These are phyloP conservation scores for Silurus aristotelis DNA, from an alignment of 2,797 vertebrate genomes.

Conservation along the genomic window DNA sequence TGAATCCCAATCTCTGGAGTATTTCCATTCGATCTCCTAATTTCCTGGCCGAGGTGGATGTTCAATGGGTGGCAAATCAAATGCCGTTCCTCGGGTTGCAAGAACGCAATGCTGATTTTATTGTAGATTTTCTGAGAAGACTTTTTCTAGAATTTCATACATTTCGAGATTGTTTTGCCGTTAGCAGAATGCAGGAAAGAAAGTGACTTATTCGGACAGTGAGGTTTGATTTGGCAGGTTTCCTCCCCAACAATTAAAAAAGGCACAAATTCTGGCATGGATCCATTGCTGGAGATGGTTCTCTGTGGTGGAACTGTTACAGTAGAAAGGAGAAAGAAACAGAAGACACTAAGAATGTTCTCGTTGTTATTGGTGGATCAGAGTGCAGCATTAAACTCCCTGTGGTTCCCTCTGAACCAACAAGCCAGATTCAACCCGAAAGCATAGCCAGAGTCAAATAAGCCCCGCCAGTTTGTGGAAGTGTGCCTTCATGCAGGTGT, in stretches of 20 bases:
- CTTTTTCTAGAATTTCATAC: background rate
- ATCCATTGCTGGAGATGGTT: background rate
- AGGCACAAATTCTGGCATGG: background rate
- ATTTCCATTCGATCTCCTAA: background rate
- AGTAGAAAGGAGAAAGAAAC: background rate
- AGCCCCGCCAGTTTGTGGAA: background rate
- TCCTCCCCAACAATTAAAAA: background rate
- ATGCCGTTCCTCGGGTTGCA: background rate
- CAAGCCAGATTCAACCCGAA: background rate
- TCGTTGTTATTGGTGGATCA: background rate
- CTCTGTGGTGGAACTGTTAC: background rate
- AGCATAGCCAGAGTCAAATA: background rate
- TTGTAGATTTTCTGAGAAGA: background rate
- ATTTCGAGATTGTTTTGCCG: background rate
- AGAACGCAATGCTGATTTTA: background rate
- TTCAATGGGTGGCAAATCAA: no score
- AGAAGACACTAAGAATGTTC: background rate
- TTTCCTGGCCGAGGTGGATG: background rate
- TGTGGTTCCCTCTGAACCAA: background rate
- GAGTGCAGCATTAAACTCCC: background rate
- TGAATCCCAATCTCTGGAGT: background rate
- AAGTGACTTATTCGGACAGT: background rate
- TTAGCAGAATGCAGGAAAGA: background rate
- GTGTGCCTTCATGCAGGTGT: background rate
- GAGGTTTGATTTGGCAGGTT: background rate